A percentile compares a stretch with the other conserved stretches of the same genome.
Conservation (phyloP, 2,113 vertebrate species). For the Cheirogaleus medius region DNA sequence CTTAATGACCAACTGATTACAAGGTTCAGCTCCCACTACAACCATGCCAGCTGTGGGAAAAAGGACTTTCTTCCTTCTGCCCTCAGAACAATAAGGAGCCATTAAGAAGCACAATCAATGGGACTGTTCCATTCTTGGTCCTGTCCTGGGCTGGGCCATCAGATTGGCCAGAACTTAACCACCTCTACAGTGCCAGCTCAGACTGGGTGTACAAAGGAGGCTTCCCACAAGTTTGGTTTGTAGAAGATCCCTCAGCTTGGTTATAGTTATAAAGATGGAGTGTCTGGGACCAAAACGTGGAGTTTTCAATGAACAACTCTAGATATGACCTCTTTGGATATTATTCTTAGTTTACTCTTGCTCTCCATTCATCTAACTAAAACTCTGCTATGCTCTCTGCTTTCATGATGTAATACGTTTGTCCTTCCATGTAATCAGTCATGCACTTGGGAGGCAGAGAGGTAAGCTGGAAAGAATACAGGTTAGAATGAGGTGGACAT, state of each 20-base stretch:
- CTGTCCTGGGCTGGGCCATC: not conserved
- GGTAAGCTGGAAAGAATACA: not conserved
- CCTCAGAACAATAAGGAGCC: not conserved
- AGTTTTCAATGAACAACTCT: not conserved
- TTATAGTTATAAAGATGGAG: not conserved
- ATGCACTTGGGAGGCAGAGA: not conserved
- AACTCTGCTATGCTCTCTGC: not conserved
- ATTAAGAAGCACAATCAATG: not conserved
- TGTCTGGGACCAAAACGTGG: not conserved
- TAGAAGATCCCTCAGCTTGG: not conserved
- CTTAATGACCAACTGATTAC: constrained; percentile 52
- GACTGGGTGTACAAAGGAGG: not conserved
- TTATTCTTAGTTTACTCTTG: not conserved
- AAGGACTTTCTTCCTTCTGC: constrained; percentile 15
- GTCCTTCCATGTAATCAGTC: not conserved
- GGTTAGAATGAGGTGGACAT: not conserved
- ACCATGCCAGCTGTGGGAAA: not conserved
- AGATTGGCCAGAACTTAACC: not conserved
- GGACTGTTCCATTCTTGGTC: not conserved
- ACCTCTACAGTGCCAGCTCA: not conserved
- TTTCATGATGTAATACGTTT: not conserved
- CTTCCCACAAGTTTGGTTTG: not conserved
- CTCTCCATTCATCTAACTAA: not conserved
- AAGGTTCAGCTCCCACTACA: constrained; percentile 37
- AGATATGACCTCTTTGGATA: not conserved